These are phyloP conservation scores for Hyposmocoma kahamanoa DNA, from an alignment of 1,140 invertebrate genomes.

Conservation along the genomic window DNA sequence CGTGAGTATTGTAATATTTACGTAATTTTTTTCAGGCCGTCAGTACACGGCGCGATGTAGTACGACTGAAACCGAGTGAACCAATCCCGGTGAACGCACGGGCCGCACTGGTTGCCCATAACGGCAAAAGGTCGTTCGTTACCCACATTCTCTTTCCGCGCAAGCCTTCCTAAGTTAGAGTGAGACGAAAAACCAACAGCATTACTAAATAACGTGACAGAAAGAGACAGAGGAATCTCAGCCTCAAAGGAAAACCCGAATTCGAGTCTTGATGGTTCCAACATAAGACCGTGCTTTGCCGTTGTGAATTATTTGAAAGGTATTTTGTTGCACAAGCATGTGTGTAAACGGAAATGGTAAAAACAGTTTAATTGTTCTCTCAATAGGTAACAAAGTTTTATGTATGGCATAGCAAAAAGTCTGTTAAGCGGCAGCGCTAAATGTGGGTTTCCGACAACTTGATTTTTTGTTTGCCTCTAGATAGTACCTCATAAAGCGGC, in stretches of 20 bases:
- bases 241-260: slow-evolving; percentile 65
- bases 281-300: slow-evolving; percentile 61
- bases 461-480: no score
- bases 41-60: slow-evolving; percentile 48
- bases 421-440: no score
- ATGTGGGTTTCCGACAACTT: no score
- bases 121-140: slow-evolving; percentile 70
- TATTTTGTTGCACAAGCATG: slow-evolving; percentile 59
- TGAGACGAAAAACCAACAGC: slow-evolving; percentile 31
- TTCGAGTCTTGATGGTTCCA: slow-evolving; percentile 66
- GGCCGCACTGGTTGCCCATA: slow-evolving; percentile 67
- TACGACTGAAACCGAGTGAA: slow-evolving; percentile 28
- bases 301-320: slow-evolving; percentile 64
- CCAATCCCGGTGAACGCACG: slow-evolving; percentile 55
- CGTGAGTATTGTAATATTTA: slow-evolving; percentile 67
- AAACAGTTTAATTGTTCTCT: slow-evolving; percentile 37
- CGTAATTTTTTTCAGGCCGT: slow-evolving; percentile 67
- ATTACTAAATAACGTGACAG: slow-evolving; percentile 17
- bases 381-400: no score
- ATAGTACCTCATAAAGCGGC: no score
- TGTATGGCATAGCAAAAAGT: no score
- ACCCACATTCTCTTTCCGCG: slow-evolving; percentile 72
- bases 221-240: slow-evolving; percentile 37
- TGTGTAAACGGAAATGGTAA: slow-evolving; percentile 52
- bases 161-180: slow-evolving; percentile 63